Conservation (phyloP, 1,140 invertebrate genomes). For the Scylla paramamosain region DNA sequence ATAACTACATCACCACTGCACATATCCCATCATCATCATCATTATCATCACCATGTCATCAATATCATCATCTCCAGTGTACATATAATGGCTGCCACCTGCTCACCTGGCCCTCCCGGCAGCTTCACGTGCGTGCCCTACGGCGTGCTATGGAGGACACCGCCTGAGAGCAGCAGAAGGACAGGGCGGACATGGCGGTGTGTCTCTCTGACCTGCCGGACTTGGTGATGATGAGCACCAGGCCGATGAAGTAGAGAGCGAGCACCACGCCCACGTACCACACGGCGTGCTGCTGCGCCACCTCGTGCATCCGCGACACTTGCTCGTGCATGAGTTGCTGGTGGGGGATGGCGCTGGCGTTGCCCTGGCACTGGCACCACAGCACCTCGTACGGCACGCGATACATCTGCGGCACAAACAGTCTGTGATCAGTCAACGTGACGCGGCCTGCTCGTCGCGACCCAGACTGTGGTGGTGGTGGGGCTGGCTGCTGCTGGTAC, state of each 20-base stretch:
- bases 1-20: too few relatives aligned
- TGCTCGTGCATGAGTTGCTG: constrained; percentile 48
- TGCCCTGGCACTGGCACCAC: constrained; percentile 60
- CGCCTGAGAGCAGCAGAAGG: constrained; percentile 59
- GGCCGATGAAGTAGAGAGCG: constrained; percentile 36
- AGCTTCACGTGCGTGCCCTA: background rate
- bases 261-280: constrained; percentile 62
- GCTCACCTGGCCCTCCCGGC: too few relatives aligned
- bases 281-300: constrained; percentile 56
- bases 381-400: constrained; percentile 18
- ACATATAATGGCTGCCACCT: too few relatives aligned
- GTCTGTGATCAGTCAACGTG: background rate
- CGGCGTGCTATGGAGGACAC: background rate
- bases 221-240: constrained; percentile 39
- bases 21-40: too few relatives aligned
- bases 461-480: too few relatives aligned
- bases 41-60: too few relatives aligned
- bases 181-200: constrained; percentile 39
- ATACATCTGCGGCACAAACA: background rate
- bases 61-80: too few relatives aligned
- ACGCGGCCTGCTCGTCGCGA: background rate
- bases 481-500: too few relatives aligned
- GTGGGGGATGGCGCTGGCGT: constrained; percentile 53
- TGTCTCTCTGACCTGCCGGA: constrained; percentile 46
- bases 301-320: constrained; percentile 39